These are phyloP conservation scores for Rhagonycha lutea DNA, from an alignment of 2,888 invertebrate genomes.

Conservation along the genomic window DNA sequence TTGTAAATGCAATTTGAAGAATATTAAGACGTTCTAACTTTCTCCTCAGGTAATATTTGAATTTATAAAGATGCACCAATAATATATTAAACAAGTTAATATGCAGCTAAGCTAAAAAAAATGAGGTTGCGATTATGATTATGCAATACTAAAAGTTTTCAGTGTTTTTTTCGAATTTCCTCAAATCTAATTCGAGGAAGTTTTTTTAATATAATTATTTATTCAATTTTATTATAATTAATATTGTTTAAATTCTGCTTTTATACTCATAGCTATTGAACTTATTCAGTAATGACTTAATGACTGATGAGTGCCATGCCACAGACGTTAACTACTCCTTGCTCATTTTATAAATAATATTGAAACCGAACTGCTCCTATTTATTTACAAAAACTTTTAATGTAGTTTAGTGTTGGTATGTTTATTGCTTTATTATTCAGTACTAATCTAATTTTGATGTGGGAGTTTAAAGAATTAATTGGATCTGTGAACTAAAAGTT, in stretches of 20 bases:
- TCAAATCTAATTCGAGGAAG: too few species aligned
- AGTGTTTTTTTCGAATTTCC: background rate
- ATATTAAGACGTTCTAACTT: background rate
- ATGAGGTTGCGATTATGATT: background rate
- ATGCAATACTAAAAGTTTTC: background rate
- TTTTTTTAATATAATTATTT: too few species aligned
- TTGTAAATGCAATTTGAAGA: background rate
- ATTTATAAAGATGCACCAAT: background rate
- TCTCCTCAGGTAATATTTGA: background rate
- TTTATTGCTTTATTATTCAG: background rate
- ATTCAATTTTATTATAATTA: too few species aligned
- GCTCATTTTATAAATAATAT: background rate
- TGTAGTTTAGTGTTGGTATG: background rate
- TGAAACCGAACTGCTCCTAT: background rate
- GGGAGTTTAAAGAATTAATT: background rate
- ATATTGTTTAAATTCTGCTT: too few species aligned
- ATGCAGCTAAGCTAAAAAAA: background rate
- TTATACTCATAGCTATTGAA: too few species aligned
- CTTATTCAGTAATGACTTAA: too few species aligned
- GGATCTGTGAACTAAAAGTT: background rate
- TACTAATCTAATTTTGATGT: background rate
- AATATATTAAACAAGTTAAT: background rate
- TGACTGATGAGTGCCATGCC: too few species aligned
- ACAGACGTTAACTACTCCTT: background rate
- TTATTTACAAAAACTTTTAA: background rate